Evolutionary conservation across 2,888 invertebrate genomes (phyloP).

Genomic region (Alloscopus bannaensis): DNA sequence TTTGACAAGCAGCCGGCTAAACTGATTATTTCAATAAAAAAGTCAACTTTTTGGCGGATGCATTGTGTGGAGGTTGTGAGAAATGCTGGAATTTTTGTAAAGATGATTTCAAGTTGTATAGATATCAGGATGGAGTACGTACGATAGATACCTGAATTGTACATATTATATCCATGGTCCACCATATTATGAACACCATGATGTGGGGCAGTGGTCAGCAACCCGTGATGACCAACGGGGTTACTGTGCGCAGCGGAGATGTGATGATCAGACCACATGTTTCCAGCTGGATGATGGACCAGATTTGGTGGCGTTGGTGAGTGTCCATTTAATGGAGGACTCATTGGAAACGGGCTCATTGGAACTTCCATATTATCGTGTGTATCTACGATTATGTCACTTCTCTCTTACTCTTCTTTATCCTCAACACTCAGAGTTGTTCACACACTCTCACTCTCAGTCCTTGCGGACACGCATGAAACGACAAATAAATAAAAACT

Average conservation of each 20-base stretch:
- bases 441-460: constrained; percentile 10
- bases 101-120: no score
- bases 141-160: constrained; percentile 71
- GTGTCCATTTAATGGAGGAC: constrained; percentile 76
- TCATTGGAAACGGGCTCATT: constrained; percentile 90
- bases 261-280: constrained; percentile 70
- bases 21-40: no score
- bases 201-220: constrained; percentile 72
- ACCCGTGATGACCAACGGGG: constrained; percentile 68
- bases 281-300: constrained; percentile 71
- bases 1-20: no score
- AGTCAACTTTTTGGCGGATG: no score
- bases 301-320: constrained; percentile 74
- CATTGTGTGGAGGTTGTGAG: no score
- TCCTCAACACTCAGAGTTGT: background rate
- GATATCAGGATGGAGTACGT: constrained; percentile 33
- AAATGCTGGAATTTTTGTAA: no score
- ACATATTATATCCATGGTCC: constrained; percentile 73
- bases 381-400: background rate
- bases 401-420: background rate
- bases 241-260: constrained; percentile 58
- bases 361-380: constrained; percentile 69
- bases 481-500: background rate
- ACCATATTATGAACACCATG: constrained; percentile 71
- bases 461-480: background rate